Evolutionary conservation across 1,140 invertebrate species (phyloP).

Genomic region (Atta texana): DNA sequence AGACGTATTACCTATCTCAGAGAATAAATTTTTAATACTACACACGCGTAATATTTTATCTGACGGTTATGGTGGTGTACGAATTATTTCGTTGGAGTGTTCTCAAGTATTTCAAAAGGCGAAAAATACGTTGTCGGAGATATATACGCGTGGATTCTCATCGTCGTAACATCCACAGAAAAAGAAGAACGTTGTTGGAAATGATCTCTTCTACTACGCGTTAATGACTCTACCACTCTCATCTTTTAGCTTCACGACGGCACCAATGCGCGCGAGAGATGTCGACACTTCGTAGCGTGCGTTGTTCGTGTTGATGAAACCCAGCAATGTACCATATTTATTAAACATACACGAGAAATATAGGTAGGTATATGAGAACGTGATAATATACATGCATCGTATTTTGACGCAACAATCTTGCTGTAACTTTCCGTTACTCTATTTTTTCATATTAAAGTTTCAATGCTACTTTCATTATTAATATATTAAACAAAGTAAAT

Average conservation of each 20-base stretch:
- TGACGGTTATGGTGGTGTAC: neutral
- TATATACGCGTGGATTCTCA: conserved; percentile 34
- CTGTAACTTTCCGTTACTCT: neutral
- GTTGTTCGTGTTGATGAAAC: conserved; percentile 62
- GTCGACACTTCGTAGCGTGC: conserved; percentile 9
- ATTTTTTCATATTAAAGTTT: neutral
- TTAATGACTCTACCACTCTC: conserved; percentile 69
- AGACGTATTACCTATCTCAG: neutral
- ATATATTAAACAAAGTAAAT: neutral
- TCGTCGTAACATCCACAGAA: conserved; percentile 13
- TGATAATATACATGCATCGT: neutral
- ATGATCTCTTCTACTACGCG: conserved; percentile 64
- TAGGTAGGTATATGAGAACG: neutral
- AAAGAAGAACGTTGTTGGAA: conserved; percentile 30
- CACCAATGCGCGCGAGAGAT: conserved; percentile 25
- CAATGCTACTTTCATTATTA: conserved; percentile 5
- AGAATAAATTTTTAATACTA: neutral
- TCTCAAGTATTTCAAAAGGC: conserved; percentile 30
- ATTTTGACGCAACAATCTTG: neutral
- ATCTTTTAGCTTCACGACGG: conserved; percentile 60
- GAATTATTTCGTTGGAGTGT: neutral
- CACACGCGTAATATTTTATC: neutral
- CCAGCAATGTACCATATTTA: conserved; percentile 29
- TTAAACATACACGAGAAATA: conserved; percentile 23
- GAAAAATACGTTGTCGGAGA: conserved; percentile 17